phyloP scores from a whole-genome alignment of 2,797 vertebrate genomes.

The Mallotus villosus region DNA sequence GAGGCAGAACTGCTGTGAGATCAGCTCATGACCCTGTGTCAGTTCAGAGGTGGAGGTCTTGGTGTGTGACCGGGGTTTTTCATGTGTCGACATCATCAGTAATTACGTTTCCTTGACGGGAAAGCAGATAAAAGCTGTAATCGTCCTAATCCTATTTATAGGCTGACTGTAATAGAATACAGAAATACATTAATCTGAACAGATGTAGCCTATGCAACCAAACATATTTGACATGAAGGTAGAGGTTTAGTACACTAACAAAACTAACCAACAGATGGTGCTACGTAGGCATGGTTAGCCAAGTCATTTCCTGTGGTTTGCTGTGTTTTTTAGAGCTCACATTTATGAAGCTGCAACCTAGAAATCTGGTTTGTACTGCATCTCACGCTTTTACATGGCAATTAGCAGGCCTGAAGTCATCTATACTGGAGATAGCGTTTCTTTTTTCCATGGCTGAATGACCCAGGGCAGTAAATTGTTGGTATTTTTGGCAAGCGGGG shows the following conservation, averaged over 20 bases:
- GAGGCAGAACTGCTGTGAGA: neutral
- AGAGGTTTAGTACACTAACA: conserved; percentile 2
- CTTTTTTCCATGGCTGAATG: neutral
- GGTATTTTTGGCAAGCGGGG: neutral
- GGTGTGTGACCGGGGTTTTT: neutral
- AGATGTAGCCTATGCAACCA: neutral
- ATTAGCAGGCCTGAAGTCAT: neutral
- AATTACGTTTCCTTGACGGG: neutral
- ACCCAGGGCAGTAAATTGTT: neutral
- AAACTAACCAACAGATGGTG: conserved; percentile 25
- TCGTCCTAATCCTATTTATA: conserved; percentile 2
- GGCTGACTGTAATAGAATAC: neutral
- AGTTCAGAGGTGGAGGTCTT: neutral
- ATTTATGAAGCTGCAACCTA: conserved; percentile 8
- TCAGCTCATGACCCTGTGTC: neutral
- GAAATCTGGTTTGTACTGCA: neutral
- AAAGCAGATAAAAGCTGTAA: neutral
- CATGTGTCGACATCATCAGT: neutral
- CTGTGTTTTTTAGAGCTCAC: neutral
- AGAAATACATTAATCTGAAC: conserved; percentile 1
- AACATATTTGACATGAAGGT: neutral
- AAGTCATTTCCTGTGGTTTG: neutral
- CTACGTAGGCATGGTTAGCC: neutral
- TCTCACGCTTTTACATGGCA: neutral
- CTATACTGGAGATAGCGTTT: neutral